Percentiles rank a stretch among this genome's conserved stretches.
Conservation (phyloP, 2,113 vertebrate species). For the Corythornis madagascariensis region DNA sequence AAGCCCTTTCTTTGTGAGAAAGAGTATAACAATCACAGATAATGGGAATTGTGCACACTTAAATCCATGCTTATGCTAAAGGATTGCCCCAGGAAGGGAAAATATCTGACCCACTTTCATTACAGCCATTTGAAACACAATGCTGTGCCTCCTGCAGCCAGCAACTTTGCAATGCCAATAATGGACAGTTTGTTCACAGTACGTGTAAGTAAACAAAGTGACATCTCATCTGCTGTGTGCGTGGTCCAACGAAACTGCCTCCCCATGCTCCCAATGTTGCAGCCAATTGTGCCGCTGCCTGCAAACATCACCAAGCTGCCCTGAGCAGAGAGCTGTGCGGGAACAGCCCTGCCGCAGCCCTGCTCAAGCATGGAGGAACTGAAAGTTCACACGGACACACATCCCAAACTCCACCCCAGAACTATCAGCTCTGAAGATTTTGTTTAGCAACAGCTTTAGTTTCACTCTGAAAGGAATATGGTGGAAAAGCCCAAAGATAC, state of each 20-base stretch:
- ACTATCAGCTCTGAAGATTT: not conserved
- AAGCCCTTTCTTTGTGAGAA: slow-evolving; percentile 53
- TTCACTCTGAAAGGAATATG: not conserved
- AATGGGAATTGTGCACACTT: slow-evolving; percentile 36
- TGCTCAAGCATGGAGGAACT: not conserved
- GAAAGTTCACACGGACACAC: not conserved
- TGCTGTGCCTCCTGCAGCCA: slow-evolving; percentile 49
- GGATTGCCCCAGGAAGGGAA: slow-evolving; percentile 58
- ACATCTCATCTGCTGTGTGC: slow-evolving; percentile 50
- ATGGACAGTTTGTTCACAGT: slow-evolving; percentile 56
- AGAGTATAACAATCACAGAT: slow-evolving; percentile 25
- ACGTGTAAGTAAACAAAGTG: slow-evolving; percentile 59
- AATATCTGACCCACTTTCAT: slow-evolving; percentile 61
- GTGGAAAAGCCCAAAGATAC: not conserved
- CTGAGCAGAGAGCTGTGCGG: not conserved
- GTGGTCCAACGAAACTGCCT: not conserved
- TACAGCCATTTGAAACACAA: not conserved
- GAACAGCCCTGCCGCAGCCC: not conserved
- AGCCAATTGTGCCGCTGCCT: not conserved
- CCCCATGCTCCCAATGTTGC: accelerated
- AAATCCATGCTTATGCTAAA: slow-evolving; percentile 65
- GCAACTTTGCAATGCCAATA: slow-evolving; percentile 45
- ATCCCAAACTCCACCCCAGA: not conserved
- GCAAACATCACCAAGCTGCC: not conserved
- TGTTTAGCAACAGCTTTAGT: not conserved